Conservation (phyloP, 30 jellyfish, hydroid and myxozoan genomes). For the Cassiopea andromeda region DNA sequence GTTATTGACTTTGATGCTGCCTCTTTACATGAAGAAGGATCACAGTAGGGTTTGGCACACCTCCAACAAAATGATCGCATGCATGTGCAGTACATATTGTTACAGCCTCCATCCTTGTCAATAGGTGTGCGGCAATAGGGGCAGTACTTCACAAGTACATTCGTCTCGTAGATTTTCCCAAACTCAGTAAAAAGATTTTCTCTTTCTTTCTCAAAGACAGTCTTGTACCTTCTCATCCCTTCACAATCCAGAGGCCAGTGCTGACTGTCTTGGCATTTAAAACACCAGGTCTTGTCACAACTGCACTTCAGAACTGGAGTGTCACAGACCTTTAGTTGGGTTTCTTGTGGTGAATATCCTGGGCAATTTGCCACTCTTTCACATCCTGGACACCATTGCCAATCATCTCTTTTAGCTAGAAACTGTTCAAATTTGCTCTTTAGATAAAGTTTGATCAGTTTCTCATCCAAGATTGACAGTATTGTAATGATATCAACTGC, state of each 20-base stretch:
- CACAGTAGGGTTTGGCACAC: not conserved
- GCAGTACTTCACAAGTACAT: constrained; percentile 38
- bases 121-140: constrained; percentile 44
- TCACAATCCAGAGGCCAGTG: constrained; percentile 63
- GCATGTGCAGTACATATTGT: constrained; percentile 42
- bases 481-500: constrained; percentile 28
- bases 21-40: not conserved
- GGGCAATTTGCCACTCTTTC: constrained; percentile 16
- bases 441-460: not conserved
- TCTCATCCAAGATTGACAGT: not conserved
- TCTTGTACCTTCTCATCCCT: not conserved
- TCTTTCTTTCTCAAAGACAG: not conserved
- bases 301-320: constrained; percentile 23
- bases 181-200: constrained; percentile 2
- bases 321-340: not conserved
- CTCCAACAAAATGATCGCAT: constrained; percentile 42
- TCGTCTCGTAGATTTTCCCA: constrained; percentile 23
- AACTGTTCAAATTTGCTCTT: constrained; percentile 21
- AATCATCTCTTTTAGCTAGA: not conserved
- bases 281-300: constrained; percentile 38
- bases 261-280: constrained; percentile 30
- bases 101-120: constrained; percentile 46
- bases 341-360: not conserved
- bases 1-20: not conserved
- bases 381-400: constrained; percentile 62